Base-by-base conservation (phyloP, 1,140 invertebrate species). In the Sminthurinus signatus region DNA sequence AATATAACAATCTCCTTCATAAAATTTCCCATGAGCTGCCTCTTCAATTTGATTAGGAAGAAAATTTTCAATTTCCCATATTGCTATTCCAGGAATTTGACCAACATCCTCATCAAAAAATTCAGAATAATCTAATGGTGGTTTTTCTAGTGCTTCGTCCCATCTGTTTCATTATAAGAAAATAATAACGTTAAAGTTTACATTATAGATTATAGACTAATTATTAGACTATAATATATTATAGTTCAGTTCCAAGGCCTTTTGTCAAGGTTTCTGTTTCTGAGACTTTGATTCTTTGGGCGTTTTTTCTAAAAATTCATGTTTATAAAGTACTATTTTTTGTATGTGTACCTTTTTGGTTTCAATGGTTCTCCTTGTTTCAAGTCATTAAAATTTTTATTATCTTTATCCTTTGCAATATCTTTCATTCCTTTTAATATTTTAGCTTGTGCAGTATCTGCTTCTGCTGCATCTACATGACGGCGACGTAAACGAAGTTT, bases 31-130 rank as follows among this genome's bases (percentile, higher is more conserved):
- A 79, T 96, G 88, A 0, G 91, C 85, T 14, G 88, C 89, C 82
- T 91, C 85, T 63, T 91, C 88, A 62, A 98, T 75, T 73, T 88
- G 86, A 76, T 95, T 96, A 0, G 96, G 96, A 62, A 98, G 80
- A 76, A 99, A 99, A 76, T 99, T 99, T 78, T 99, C 96, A 64
- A 99, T 99, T 81, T 98, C 95, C 93, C 95, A 98, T 64, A 95
- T 86, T 2, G 87, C 87, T 21, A 97, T 73, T 23, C 91, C 92
- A 0, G 87, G 86, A 46, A 88, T 82, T 74, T 96, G 91, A 4
- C 96, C 96, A 1, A 95, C 92, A 75, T 97, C 93, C 71, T 69
- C 67, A 73, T 99, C 96, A 77, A 98, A 99, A 77, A 99, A 93
- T 76, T 99, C 95, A 0, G 93, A 97, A 79, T 99, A 99, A 80